Evolutionary conservation across 2,888 invertebrate genomes (phyloP).

Genomic region (Caenorhabditis wallacei): DNA sequence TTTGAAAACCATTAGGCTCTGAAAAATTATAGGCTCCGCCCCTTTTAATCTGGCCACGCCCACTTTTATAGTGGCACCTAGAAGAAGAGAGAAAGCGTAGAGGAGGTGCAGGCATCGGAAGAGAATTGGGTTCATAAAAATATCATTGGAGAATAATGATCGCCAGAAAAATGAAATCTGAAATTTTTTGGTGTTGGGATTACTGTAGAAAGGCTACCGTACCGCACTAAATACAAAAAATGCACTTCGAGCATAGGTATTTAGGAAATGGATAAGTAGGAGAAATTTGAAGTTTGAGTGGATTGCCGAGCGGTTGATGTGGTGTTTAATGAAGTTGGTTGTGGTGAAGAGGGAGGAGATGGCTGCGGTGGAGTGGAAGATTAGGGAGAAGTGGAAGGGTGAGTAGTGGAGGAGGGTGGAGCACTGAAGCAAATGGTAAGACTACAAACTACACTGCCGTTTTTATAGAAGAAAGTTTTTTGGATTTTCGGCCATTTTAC

Average conservation of each 20-base stretch:
- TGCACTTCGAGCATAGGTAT: background rate
- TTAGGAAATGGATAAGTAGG: conserved; percentile 11
- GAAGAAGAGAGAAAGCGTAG: background rate
- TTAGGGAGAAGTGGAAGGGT: conserved; percentile 8
- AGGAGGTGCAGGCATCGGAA: conserved; percentile 8
- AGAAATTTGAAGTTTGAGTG: conserved; percentile 31
- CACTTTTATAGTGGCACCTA: conserved; percentile 27
- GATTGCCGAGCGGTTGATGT: conserved; percentile 27
- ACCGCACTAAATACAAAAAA: background rate
- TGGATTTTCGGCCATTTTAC: no score
- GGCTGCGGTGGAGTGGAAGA: conserved; percentile 8
- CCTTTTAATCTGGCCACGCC: no score
- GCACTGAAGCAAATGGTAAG: conserved; percentile 17
- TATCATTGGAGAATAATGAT: background rate
- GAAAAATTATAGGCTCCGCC: conserved; percentile 8
- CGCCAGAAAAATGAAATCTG: conserved; percentile 30
- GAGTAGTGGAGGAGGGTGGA: conserved; percentile 6
- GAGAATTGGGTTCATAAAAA: conserved; percentile 14
- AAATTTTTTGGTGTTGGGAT: background rate
- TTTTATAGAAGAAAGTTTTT: no score
- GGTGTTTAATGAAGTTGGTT: conserved; percentile 13
- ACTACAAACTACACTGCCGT: no score
- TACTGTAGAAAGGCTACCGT: background rate
- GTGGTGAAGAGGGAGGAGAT: conserved; percentile 18
- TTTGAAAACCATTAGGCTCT: conserved; percentile 24